phyloP scores from a whole-genome alignment of 2,888 invertebrate species.

The Mycogona germanica region DNA sequence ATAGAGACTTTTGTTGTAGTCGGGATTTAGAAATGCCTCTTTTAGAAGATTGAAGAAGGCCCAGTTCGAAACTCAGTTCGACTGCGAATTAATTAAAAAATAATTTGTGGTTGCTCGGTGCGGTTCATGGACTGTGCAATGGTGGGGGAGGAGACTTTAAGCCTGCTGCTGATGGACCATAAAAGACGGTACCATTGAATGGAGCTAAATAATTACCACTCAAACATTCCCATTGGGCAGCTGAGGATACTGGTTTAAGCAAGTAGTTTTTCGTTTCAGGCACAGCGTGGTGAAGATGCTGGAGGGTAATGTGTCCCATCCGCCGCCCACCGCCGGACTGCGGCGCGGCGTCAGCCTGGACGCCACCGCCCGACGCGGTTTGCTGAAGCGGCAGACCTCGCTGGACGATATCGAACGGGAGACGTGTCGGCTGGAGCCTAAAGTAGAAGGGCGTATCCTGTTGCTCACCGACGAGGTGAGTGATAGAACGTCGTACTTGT shows the following conservation, averaged over 20 bases:
- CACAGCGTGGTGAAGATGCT: conserved; percentile 68
- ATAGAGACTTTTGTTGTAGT: too few species aligned
- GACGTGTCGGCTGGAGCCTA: conserved; percentile 66
- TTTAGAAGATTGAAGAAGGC: too few species aligned
- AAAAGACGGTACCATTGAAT: too few species aligned
- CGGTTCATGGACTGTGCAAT: too few species aligned
- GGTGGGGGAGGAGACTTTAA: too few species aligned
- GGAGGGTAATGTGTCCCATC: too few species aligned
- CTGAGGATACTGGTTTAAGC: background rate
- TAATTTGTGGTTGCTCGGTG: too few species aligned
- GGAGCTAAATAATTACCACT: background rate
- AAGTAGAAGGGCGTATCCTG: conserved; percentile 66
- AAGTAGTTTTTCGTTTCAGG: conserved; percentile 14
- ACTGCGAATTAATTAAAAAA: too few species aligned
- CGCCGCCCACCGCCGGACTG: conserved; percentile 18
- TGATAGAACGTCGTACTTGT: background rate
- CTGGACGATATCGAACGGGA: conserved; percentile 66
- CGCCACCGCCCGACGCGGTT: conserved; percentile 22
- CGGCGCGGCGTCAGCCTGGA: conserved; percentile 25
- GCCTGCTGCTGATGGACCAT: too few species aligned
- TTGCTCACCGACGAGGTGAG: conserved; percentile 58
- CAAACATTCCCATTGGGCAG: background rate
- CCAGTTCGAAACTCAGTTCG: background rate
- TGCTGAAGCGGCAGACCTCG: conserved; percentile 29
- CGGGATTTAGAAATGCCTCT: too few species aligned